Evolutionary conservation across 2,888 invertebrate species (phyloP), one percentile per base, ranked within the genome.

Genomic region (Idaea dimidiata): DNA sequence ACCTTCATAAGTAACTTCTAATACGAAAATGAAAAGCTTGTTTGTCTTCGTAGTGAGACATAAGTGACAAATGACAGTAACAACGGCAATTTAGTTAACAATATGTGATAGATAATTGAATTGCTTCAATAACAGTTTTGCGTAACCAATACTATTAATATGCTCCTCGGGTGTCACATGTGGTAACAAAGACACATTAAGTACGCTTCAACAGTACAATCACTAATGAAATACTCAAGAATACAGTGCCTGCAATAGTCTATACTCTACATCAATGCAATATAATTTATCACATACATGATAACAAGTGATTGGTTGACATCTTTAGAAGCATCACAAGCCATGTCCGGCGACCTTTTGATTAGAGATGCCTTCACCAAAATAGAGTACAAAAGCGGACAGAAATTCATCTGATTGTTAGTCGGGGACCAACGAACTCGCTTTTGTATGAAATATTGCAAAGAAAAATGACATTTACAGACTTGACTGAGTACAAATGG

Each of bases 81-180:
- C 14, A 43, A 43, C 43, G 43, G 14, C 43, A 43, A 10, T 10
- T 43, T 43, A 8, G 43, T 43, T 43, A 14, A 43, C 43, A 43
- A 6, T 43, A 10, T 43, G 43, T 14, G 8, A 43, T 43, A 68
- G 71, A 69, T 66, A 71, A 70, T 71, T 69, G 72, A 70, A 73
- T 75, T 77, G 78, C 74, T 73, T 76, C 77, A 77, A 73, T 73
- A 71, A 62, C 65, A 70, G 66, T 71, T 74, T 80, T 78, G 77
- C 76, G 77, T 78, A 82, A 81, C 75, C 64, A 75, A 76, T 74
- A 71, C 67, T 71, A 80, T 84, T 81, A 78, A 73, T 82, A 84
- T 83, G 78, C 81, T 72, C 62, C 66, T 74, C 78, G 68, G 73
- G 80, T 80, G 72, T 75, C 75, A 68, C 72, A 69, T 74, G 75